Evolutionary conservation across 2,113 vertebrate genomes (phyloP).

Genomic region (Geococcyx californianus): DNA sequence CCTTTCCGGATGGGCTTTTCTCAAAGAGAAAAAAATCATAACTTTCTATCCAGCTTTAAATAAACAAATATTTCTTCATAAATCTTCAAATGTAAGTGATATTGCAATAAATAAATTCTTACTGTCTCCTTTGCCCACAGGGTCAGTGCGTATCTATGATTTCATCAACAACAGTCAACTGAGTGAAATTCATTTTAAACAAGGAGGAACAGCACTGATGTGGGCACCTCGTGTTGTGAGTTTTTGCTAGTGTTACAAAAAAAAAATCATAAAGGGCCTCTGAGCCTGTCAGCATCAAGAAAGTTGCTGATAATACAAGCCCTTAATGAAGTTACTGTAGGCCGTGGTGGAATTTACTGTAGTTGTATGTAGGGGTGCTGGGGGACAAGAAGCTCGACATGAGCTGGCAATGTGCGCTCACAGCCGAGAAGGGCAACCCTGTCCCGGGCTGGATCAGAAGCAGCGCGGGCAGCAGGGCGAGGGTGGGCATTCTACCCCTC

Average conservation of each 20-base stretch:
- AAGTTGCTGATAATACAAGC: neutral
- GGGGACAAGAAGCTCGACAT: too few relatives aligned
- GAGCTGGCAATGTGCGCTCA: too few relatives aligned
- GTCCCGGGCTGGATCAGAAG: too few relatives aligned
- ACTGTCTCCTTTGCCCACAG: conserved; percentile 68
- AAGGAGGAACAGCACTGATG: conserved; percentile 86
- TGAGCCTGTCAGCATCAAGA: neutral
- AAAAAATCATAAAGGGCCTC: neutral
- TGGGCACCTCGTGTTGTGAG: conserved; percentile 88
- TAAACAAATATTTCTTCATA: neutral
- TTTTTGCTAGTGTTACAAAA: neutral
- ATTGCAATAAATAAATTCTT: neutral
- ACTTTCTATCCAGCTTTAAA: neutral
- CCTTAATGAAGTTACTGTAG: neutral
- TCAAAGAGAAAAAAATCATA: neutral
- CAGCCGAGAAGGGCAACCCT: too few relatives aligned
- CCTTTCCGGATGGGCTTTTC: neutral
- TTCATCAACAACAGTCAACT: conserved; percentile 81
- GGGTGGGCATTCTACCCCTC: too few relatives aligned
- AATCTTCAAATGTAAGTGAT: neutral
- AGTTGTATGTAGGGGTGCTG: neutral
- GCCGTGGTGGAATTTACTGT: neutral
- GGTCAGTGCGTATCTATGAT: conserved; percentile 89
- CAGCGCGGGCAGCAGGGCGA: too few relatives aligned
- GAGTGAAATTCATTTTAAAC: conserved; percentile 79